These are phyloP conservation scores for Pao palembangensis DNA, from an alignment of 2,113 vertebrate species.

Conservation along the genomic window DNA sequence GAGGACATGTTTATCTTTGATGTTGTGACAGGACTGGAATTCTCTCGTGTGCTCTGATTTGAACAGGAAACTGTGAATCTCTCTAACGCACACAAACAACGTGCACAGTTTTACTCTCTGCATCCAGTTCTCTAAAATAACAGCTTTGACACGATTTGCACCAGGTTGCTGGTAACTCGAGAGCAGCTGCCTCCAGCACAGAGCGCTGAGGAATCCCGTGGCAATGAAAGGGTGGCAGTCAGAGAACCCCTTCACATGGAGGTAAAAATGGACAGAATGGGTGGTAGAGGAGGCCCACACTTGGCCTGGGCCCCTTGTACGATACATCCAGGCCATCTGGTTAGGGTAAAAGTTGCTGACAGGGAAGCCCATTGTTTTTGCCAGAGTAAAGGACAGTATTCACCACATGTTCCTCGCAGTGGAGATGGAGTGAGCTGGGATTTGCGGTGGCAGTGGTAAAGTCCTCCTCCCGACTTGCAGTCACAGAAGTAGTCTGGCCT, in stretches of 20 bases:
- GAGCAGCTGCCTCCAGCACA: slow-evolving; percentile 34
- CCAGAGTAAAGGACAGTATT: slow-evolving; percentile 37
- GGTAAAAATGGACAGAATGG: slow-evolving; percentile 30
- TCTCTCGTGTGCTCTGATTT: slow-evolving; percentile 57
- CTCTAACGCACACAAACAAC: slow-evolving; percentile 34
- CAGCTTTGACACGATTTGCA: slow-evolving; percentile 62
- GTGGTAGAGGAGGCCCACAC: slow-evolving; percentile 31
- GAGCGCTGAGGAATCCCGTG: slow-evolving; percentile 45
- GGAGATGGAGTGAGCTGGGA: not conserved
- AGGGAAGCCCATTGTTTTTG: slow-evolving; percentile 33
- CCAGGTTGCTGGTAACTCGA: slow-evolving; percentile 56
- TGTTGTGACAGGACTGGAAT: slow-evolving; percentile 41
- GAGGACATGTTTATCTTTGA: slow-evolving; percentile 57
- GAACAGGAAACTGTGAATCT: slow-evolving; percentile 62
- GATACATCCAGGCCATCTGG: slow-evolving; percentile 49
- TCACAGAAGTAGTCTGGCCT: slow-evolving; percentile 53
- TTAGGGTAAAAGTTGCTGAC: slow-evolving; percentile 31
- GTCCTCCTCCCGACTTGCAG: slow-evolving; percentile 31
- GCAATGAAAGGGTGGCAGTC: slow-evolving; percentile 63
- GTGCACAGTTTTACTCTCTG: slow-evolving; percentile 43
- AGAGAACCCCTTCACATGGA: slow-evolving; percentile 31
- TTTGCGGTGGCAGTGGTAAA: slow-evolving; percentile 10
- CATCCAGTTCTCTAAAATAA: slow-evolving; percentile 63
- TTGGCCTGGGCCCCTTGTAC: slow-evolving; percentile 21
- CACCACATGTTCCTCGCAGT: slow-evolving; percentile 23